Percentiles rank a stretch among this genome's conserved stretches.
phyloP scores from a whole-genome alignment of 2,113 vertebrate genomes.

The Lasiurus borealis region DNA sequence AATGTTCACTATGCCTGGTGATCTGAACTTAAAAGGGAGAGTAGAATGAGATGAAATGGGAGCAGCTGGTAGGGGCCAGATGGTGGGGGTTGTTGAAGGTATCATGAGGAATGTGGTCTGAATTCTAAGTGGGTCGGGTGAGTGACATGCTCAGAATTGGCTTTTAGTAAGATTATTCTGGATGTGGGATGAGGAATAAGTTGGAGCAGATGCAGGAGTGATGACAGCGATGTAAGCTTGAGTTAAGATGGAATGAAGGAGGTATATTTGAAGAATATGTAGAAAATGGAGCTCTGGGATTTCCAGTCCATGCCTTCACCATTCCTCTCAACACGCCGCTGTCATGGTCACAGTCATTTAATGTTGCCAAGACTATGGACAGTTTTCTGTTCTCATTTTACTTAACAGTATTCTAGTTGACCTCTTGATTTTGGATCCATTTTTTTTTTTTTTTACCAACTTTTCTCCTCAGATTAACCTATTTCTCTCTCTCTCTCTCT shows the following conservation, averaged over 20 bases:
- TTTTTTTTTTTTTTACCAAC: neutral
- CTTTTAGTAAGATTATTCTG: slow-evolving; percentile 19
- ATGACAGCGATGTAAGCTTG: neutral
- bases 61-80: neutral
- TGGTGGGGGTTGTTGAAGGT: neutral
- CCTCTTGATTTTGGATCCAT: neutral
- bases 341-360: neutral
- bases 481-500: neutral
- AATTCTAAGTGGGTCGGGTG: neutral
- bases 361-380: neutral
- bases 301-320: neutral
- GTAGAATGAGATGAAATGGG: neutral
- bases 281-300: neutral
- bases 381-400: neutral
- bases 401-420: neutral
- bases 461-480: neutral
- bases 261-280: neutral
- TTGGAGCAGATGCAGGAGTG: neutral
- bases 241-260: slow-evolving; percentile 2
- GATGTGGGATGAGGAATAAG: neutral
- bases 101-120: neutral
- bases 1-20: neutral
- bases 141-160: neutral
- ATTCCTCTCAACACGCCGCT: neutral
- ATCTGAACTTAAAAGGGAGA: neutral